Evolutionary conservation across 2,888 invertebrate species (phyloP), one percentile per base, ranked within the genome.

Genomic region (Noctua pronuba): DNA sequence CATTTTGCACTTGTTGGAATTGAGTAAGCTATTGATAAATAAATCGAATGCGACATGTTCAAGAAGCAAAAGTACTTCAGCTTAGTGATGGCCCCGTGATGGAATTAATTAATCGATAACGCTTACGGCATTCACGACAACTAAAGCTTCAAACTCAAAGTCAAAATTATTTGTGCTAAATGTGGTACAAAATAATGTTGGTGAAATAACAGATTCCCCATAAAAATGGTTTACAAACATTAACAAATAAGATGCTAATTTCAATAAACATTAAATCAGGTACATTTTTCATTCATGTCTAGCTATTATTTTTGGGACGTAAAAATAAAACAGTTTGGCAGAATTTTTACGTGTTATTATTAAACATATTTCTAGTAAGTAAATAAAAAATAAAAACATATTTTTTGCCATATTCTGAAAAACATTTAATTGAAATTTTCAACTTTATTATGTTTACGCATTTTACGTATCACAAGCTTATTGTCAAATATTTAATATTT

Each of bases 1-100:
- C 82, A 66, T 88, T 88, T 89, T 85, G 80, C 86, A 85, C 86
- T 80, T 76, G 79, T 58, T 72, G 65, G 70, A 83, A 76, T 84
- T 84, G 85, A 84, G 83, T 83, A 75, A 85, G 70, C 67, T 79
- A 62, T 24, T 76, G 73, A 82, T 84, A 82, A 77, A 62, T 84
- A 55, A 71, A 70, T 73, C 72, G 85, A 85, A 85, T 66, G 55
- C 71, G 68, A 85, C 72, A 74, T 66, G 60, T 72, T 24, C 55
- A 60, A 70, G 38, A 38, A 62, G 10, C 67, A 49, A 44, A 58
- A 82, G 58, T 62, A 75, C 46, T 49, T 44, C 1, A 18, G 24
- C 6, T 5, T 85, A 85, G 73, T 66, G 86, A 64, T 73, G 78
- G 38, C 1, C 28, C 16, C 31, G 4, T n/a, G 21, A 21, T 31